Conservation (phyloP, 1,140 invertebrate genomes). For the Megathymus violae region DNA sequence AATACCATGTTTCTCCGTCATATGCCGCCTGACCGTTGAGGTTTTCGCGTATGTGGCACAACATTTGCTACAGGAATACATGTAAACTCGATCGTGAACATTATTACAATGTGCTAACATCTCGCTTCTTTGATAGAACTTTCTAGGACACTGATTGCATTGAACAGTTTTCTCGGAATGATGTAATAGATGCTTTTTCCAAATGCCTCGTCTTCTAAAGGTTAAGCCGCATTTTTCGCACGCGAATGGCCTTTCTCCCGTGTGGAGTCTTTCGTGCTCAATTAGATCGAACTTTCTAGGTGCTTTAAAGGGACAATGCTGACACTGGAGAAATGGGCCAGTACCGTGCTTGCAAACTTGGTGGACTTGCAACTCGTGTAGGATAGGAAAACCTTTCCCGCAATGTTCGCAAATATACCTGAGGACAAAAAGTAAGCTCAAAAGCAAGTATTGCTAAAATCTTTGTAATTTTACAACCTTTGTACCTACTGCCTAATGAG, state of each 20-base stretch:
- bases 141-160: constrained; percentile 63
- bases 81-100: constrained; percentile 64
- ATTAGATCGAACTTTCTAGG: constrained; percentile 56
- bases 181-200: constrained; percentile 64
- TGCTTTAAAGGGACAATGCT: constrained; percentile 65
- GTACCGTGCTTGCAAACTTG: constrained; percentile 56
- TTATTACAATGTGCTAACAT: constrained; percentile 68
- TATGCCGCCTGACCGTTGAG: constrained; percentile 61
- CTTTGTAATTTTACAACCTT: no score
- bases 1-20: constrained; percentile 65
- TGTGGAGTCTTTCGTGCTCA: constrained; percentile 68
- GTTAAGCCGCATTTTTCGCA: constrained; percentile 74
- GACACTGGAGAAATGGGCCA: constrained; percentile 59
- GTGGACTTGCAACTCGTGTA: constrained; percentile 55
- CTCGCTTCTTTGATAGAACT: constrained; percentile 53
- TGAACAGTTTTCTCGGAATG: constrained; percentile 67
- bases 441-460: constrained; percentile 3
- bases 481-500: no score
- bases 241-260: constrained; percentile 68
- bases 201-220: constrained; percentile 64
- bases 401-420: constrained; percentile 71
- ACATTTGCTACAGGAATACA: constrained; percentile 67
- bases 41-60: constrained; percentile 63
- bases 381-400: constrained; percentile 61
- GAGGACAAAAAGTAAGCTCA: neutral